phyloP scores from a whole-genome alignment of 2,113 vertebrate genomes.

The Echinops telfairi region DNA sequence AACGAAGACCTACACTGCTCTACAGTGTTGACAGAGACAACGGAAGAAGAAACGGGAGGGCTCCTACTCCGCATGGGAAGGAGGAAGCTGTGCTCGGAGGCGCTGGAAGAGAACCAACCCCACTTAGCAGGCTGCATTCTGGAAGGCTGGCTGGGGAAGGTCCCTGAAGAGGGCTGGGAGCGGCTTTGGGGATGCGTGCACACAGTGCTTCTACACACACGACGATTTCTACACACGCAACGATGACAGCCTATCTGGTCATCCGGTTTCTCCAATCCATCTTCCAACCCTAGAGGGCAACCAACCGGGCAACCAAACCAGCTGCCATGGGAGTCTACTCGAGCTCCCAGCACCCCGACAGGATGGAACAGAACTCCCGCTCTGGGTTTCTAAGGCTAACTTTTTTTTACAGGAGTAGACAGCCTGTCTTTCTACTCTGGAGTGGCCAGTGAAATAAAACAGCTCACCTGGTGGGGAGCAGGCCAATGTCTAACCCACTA shows the following conservation, averaged over 20 bases:
- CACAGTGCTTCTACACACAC: not conserved
- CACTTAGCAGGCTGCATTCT: constrained; percentile 42
- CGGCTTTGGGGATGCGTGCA: not conserved
- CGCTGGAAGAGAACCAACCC: constrained; percentile 63
- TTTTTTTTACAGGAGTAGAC: no score
- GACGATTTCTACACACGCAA: not conserved
- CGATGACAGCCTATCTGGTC: not conserved
- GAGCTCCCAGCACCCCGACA: no score
- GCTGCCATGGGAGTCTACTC: no score
- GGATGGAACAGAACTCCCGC: no score
- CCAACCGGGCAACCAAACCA: no score
- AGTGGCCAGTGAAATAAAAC: no score
- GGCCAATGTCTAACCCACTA: no score
- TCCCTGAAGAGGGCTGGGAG: constrained; percentile 51
- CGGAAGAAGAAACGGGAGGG: constrained; percentile 43
- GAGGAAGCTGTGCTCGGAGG: constrained; percentile 31
- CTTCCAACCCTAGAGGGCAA: not conserved
- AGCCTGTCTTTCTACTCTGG: no score
- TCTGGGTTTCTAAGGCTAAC: no score
- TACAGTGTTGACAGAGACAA: constrained; percentile 34
- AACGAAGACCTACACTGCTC: constrained; percentile 10
- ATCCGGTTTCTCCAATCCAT: not conserved
- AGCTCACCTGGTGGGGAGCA: no score
- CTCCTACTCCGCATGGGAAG: constrained; percentile 18
- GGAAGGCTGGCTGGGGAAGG: constrained; percentile 45